A percentile compares a stretch with the other conserved stretches of the same genome.
These are phyloP conservation scores for Larimichthys crocea DNA, from an alignment of 2,113 vertebrate genomes.

Conservation along the genomic window DNA sequence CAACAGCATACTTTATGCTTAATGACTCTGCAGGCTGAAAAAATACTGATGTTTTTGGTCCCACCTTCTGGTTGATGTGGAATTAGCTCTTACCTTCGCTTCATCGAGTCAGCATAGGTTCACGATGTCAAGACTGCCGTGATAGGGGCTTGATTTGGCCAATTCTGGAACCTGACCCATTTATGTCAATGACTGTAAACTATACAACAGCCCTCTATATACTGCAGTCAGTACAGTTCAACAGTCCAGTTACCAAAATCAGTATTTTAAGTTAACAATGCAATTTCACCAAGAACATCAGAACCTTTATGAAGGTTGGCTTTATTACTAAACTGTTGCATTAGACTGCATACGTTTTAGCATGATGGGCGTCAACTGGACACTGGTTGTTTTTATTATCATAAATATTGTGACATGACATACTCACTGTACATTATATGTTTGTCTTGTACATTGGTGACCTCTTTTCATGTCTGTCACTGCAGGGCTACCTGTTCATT, in stretches of 20 bases:
- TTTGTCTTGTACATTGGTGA: not conserved
- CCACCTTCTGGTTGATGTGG: too few relatives aligned
- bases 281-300: not conserved
- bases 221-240: not conserved
- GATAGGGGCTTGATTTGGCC: too few relatives aligned
- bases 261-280: not conserved
- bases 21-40: too few relatives aligned
- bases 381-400: not conserved
- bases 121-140: too few relatives aligned
- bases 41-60: too few relatives aligned
- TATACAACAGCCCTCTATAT: not conserved
- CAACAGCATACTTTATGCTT: too few relatives aligned
- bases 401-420: not conserved
- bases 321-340: not conserved
- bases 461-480: not conserved
- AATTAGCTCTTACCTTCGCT: too few relatives aligned
- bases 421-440: not conserved
- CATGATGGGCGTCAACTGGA: not conserved
- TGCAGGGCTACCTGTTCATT: slow-evolving; percentile 94
- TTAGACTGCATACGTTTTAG: too few relatives aligned
- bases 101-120: too few relatives aligned
- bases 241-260: not conserved
- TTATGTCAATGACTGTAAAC: not conserved
- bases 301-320: not conserved
- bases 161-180: not conserved